Percentiles rank a stretch among this genome's conserved stretches.
These are phyloP conservation scores for Ichneumoninae sp. DNA, from an alignment of 2,888 invertebrate genomes.

Conservation along the genomic window DNA sequence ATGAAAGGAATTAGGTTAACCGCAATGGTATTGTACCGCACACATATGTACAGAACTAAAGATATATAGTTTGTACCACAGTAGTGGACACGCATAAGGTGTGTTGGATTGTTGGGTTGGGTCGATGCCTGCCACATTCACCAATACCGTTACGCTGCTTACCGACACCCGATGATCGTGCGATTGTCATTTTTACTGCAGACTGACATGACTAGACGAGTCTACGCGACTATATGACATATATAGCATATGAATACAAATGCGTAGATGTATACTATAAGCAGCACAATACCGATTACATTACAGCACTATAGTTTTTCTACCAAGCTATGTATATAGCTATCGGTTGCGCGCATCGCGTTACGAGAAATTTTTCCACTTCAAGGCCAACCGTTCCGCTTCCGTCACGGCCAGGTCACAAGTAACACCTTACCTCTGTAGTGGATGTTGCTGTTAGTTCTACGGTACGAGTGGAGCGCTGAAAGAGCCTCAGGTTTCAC, in stretches of 20 bases:
- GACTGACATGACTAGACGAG: constrained; percentile 32
- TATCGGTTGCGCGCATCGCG: constrained; percentile 41
- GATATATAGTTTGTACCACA: constrained; percentile 9
- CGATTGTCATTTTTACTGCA: constrained; percentile 65
- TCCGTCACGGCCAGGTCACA: constrained; percentile 64
- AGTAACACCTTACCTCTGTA: constrained; percentile 31
- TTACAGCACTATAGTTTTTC: constrained; percentile 14
- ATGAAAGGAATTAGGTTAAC: constrained; percentile 69
- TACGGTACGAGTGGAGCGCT: background rate
- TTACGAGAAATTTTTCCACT: constrained; percentile 53
- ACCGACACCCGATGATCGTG: constrained; percentile 64
- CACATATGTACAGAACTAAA: constrained; percentile 28
- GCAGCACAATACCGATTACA: background rate
- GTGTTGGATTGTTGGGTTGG: constrained; percentile 74
- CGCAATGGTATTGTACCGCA: constrained; percentile 68
- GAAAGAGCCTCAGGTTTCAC: constrained; percentile 48
- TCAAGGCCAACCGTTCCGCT: constrained; percentile 66
- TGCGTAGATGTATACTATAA: background rate
- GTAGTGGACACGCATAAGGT: constrained; percentile 70
- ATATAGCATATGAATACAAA: background rate
- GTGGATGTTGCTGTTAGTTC: background rate
- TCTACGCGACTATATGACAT: background rate
- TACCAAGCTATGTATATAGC: constrained; percentile 1
- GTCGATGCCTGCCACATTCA: constrained; percentile 75
- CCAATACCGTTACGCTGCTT: constrained; percentile 78